Conservation (phyloP, 2,113 vertebrate genomes). For the Zosterops hypoxanthus region DNA sequence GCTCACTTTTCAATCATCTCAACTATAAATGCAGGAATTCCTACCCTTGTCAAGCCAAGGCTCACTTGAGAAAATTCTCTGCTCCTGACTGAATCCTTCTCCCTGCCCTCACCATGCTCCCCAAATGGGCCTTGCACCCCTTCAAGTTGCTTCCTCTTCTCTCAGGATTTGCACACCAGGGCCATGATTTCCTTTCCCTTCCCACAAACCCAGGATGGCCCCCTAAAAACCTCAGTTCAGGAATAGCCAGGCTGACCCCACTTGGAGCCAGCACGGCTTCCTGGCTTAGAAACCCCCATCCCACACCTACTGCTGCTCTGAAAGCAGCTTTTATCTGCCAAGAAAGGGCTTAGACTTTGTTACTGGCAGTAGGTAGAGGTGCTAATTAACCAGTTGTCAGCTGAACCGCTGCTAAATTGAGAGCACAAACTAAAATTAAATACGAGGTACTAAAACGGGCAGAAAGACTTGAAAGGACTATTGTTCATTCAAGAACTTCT, state of each 20-base stretch:
- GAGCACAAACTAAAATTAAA: conserved; percentile 7
- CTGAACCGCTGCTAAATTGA: background rate
- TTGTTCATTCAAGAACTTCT: background rate
- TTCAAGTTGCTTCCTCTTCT: accelerated
- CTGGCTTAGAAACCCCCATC: background rate
- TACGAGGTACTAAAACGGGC: background rate
- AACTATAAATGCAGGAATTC: background rate
- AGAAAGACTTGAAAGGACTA: background rate
- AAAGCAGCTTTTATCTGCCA: background rate
- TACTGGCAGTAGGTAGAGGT: background rate
- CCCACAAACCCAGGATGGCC: background rate
- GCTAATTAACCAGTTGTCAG: conserved; percentile 4
- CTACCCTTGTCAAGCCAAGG: background rate
- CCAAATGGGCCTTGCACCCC: background rate
- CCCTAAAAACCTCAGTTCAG: background rate
- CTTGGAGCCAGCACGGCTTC: background rate
- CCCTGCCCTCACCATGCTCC: background rate
- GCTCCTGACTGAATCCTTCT: background rate
- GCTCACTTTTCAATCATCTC: background rate
- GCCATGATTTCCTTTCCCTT: background rate
- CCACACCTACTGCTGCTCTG: background rate
- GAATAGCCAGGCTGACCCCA: background rate
- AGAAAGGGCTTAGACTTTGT: background rate
- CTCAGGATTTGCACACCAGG: background rate
- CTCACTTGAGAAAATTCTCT: background rate